Percentiles rank a stretch among this genome's conserved stretches.
These are phyloP conservation scores for Parazoanthus swiftii DNA, from an alignment of 92 coral and sea anemone genomes.

Conservation along the genomic window DNA sequence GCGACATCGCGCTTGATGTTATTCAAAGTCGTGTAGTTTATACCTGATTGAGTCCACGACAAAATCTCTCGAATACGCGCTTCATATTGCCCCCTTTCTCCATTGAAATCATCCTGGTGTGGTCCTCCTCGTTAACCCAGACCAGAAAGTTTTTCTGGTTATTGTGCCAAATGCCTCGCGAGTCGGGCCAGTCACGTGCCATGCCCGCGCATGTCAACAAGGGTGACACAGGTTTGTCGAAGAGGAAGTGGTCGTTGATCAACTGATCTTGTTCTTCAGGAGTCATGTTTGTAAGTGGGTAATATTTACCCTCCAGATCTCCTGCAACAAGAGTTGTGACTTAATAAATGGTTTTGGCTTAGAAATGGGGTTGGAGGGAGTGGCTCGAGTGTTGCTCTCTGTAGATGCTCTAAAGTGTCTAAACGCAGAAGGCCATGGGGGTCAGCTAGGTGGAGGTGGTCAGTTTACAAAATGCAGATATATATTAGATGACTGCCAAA, in stretches of 20 bases:
- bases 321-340: slow-evolving; percentile 53
- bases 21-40: background rate
- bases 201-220: slow-evolving; percentile 98
- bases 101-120: slow-evolving; percentile 96
- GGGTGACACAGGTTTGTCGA: slow-evolving; percentile 99
- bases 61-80: slow-evolving; percentile 87
- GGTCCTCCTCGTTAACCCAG: slow-evolving; percentile 99
- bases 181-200: slow-evolving; percentile 99
- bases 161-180: slow-evolving; percentile 99
- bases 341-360: no score
- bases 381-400: background rate
- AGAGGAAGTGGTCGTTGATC: slow-evolving; percentile 94
- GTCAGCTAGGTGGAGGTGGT: no score
- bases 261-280: slow-evolving; percentile 89
- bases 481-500: no score
- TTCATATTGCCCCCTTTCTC: slow-evolving; percentile 93
- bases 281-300: slow-evolving; percentile 86
- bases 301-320: slow-evolving; percentile 83
- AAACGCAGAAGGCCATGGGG: no score
- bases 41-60: slow-evolving; percentile 87
- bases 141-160: slow-evolving; percentile 88
- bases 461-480: no score
- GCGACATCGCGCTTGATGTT: background rate
- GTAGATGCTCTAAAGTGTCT: background rate
- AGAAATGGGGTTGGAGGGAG: no score